Conservation (phyloP, 2,113 vertebrate genomes). For the Lynx canadensis region DNA sequence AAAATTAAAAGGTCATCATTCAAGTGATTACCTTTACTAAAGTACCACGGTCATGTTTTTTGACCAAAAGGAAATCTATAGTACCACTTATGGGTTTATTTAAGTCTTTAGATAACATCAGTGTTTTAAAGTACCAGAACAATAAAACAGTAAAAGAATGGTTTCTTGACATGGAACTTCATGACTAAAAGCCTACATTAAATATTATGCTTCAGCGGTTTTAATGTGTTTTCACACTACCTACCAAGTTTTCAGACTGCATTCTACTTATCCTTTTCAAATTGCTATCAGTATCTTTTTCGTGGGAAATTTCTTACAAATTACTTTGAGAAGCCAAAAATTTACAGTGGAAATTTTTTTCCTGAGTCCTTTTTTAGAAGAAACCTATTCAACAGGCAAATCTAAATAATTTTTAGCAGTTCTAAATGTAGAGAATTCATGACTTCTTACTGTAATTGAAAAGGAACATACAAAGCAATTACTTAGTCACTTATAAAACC, state of each 20-base stretch:
- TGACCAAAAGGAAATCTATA: slow-evolving; percentile 32
- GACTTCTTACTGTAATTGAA: slow-evolving; percentile 67
- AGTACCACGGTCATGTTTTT: neutral
- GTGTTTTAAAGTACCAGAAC: slow-evolving; percentile 32
- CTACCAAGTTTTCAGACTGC: slow-evolving; percentile 51
- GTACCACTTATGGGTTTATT: neutral
- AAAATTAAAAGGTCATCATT: slow-evolving; percentile 19
- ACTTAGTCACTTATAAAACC: slow-evolving; percentile 75
- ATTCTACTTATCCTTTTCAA: slow-evolving; percentile 38
- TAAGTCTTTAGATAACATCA: slow-evolving; percentile 49
- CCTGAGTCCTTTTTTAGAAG: slow-evolving; percentile 23
- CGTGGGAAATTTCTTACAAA: slow-evolving; percentile 46
- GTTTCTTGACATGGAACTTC: slow-evolving; percentile 35
- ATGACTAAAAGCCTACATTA: slow-evolving; percentile 62
- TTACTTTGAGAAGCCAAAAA: slow-evolving; percentile 63
- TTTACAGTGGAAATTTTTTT: slow-evolving; percentile 28
- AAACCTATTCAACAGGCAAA: slow-evolving; percentile 62
- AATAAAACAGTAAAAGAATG: slow-evolving; percentile 50
- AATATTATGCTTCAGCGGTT: slow-evolving; percentile 44
- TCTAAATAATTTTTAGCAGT: slow-evolving; percentile 65
- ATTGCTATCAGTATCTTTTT: slow-evolving; percentile 39
- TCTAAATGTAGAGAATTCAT: slow-evolving; percentile 65
- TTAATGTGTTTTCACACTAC: slow-evolving; percentile 49
- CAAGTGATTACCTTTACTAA: slow-evolving; percentile 22
- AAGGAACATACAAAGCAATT: slow-evolving; percentile 68